These are phyloP conservation scores for Sceloporus undulatus DNA, from an alignment of 2,113 vertebrate species.

Conservation along the genomic window DNA sequence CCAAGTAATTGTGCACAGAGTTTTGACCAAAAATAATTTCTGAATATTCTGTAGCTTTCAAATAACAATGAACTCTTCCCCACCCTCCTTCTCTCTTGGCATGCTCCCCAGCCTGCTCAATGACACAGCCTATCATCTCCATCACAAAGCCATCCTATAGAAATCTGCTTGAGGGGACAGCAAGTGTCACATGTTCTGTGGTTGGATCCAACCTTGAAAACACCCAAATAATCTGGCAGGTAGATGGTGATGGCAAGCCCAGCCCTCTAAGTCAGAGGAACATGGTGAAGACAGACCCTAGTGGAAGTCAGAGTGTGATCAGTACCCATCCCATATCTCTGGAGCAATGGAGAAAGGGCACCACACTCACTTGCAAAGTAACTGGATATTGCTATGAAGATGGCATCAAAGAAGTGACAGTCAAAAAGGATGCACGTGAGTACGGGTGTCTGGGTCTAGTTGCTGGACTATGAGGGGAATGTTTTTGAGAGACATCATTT, in stretches of 20 bases:
- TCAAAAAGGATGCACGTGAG: background rate
- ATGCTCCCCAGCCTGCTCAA: conserved; percentile 2
- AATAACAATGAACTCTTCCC: too few species aligned
- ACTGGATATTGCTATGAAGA: background rate
- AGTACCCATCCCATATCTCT: background rate
- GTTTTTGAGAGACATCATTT: too few species aligned
- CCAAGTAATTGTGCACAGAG: background rate
- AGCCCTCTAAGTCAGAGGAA: rapidly evolving
- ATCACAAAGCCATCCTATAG: conserved; percentile 15
- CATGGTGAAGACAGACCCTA: background rate
- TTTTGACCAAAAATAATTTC: background rate
- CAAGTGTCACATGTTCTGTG: background rate
- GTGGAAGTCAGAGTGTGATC: background rate
- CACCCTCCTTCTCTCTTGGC: background rate
- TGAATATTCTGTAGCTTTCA: background rate
- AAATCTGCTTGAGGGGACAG: background rate
- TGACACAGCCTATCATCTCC: background rate
- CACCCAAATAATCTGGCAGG: conserved; percentile 7
- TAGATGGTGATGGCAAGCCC: background rate
- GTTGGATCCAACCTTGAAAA: background rate
- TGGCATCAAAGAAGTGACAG: background rate
- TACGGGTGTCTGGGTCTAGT: background rate
- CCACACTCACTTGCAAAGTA: conserved; percentile 5
- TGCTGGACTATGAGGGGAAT: background rate
- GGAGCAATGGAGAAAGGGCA: conserved; percentile 2